Conservation (phyloP, 1,140 invertebrate species). For the Centruroides vittatus region DNA sequence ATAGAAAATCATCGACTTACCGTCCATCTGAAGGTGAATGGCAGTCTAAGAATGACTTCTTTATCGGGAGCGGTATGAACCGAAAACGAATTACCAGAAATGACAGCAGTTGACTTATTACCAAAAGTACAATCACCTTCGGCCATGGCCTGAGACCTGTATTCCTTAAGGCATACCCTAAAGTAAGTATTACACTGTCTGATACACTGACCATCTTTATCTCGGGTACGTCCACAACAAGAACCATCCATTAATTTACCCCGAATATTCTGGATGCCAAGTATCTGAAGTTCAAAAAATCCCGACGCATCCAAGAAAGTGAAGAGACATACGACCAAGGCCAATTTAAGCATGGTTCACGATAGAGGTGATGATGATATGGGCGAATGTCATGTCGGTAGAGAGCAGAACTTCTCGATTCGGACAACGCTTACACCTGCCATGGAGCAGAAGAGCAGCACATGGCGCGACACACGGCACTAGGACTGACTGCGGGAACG, state of each 20-base stretch:
- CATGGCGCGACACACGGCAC: no score
- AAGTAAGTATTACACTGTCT: constrained; percentile 65
- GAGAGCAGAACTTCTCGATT: no score
- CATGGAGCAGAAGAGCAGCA: no score
- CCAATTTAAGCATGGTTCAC: no score
- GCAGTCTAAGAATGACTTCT: constrained; percentile 54
- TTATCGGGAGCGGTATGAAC: constrained; percentile 52
- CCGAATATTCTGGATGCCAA: constrained; percentile 71
- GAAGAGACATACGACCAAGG: neutral
- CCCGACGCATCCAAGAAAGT: constrained; percentile 38
- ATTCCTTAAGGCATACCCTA: constrained; percentile 78
- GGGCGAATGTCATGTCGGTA: no score
- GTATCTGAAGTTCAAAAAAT: constrained; percentile 79
- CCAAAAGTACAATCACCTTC: constrained; percentile 77
- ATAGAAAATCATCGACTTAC: constrained; percentile 41
- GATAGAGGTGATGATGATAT: no score
- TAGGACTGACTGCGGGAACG: no score
- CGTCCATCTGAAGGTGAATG: constrained; percentile 81
- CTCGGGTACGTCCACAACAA: constrained; percentile 52
- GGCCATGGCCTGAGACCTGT: constrained; percentile 66
- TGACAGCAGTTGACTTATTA: constrained; percentile 62
- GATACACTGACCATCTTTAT: constrained; percentile 27
- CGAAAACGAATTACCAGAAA: constrained; percentile 76
- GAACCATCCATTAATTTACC: constrained; percentile 60
- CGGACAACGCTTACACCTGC: no score